Evolutionary conservation across 2,797 vertebrate species (phyloP), one percentile per base, ranked within the genome.

Genomic region (Neosilurus mollespiculum): DNA sequence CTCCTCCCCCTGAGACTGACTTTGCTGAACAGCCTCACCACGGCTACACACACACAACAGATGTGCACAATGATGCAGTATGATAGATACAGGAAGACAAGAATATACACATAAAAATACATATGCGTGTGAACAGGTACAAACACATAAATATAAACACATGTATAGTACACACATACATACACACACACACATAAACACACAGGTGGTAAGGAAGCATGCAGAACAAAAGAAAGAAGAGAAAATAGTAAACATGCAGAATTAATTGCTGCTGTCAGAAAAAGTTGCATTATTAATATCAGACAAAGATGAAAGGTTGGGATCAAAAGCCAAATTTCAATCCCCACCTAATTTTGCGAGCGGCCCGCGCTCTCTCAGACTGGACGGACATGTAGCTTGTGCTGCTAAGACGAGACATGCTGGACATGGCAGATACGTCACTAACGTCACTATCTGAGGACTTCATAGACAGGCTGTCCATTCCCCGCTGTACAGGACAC

Each of bases 381-480:
- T 97, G 96, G 84, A 97, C 95, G 0, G 96, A 96, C 95, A 97
- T 95, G 93, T 97, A 96, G 86, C 95, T 97, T 1, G 95, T 96
- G 91, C 94, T 96, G 93, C 96, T 97, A 91, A 97, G 96, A 56
- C 95, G 95, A 85, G 97, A 97, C 7, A 96, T 93, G 0, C 94
- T 96, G 15, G 97, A 97, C 88, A 96, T 93, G 81, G 96, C 96
- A 0, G 96, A 97, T 85, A 96, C 93, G 9, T 98, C 96, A 62
- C 96, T 98, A 87, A 98, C 94, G 70, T 99, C 96, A 12, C 96
- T 97, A 93, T 98, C 97, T 10, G 97, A 98, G 0, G 97, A 98
- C 88, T 95, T 98, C 80, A 95, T 96, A 84, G 96, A 98, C 80
- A 96, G 85, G 15, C 94, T 96, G 93, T 98, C 97, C 43, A 94